phyloP scores from a whole-genome alignment of 2,113 vertebrate genomes.

The Brienomyrus brachyistius region DNA sequence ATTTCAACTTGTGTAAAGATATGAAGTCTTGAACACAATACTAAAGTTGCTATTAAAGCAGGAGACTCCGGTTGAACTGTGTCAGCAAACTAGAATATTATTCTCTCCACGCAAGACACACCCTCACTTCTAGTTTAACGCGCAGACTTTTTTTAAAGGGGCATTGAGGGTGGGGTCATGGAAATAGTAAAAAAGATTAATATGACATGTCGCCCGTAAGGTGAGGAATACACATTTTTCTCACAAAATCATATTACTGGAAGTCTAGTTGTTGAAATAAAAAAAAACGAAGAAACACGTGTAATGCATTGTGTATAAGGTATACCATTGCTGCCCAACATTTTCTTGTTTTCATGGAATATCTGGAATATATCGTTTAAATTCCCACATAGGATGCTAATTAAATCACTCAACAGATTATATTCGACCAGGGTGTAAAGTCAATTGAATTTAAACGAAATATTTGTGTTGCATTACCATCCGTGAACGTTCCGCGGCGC shows the following conservation, averaged over 20 bases:
- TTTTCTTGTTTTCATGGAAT: background rate
- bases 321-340: background rate
- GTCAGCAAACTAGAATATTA: background rate
- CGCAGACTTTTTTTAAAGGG: constrained; percentile 11
- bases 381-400: background rate
- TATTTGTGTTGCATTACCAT: background rate
- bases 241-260: background rate
- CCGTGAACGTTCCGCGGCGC: background rate
- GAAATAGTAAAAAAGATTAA: background rate
- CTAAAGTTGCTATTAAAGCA: background rate
- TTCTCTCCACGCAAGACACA: constrained; percentile 24
- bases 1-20: background rate
- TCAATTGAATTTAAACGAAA: background rate
- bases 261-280: background rate
- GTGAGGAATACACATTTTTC: background rate
- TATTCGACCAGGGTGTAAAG: background rate
- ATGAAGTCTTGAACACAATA: background rate
- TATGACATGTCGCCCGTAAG: background rate
- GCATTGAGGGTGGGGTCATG: constrained; percentile 31
- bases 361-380: background rate
- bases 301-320: background rate
- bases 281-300: background rate
- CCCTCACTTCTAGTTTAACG: constrained; percentile 35
- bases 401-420: background rate
- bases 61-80: background rate